Evolutionary conservation across 2,113 vertebrate species (phyloP).

Genomic region (Paramormyrops kingsleyae): DNA sequence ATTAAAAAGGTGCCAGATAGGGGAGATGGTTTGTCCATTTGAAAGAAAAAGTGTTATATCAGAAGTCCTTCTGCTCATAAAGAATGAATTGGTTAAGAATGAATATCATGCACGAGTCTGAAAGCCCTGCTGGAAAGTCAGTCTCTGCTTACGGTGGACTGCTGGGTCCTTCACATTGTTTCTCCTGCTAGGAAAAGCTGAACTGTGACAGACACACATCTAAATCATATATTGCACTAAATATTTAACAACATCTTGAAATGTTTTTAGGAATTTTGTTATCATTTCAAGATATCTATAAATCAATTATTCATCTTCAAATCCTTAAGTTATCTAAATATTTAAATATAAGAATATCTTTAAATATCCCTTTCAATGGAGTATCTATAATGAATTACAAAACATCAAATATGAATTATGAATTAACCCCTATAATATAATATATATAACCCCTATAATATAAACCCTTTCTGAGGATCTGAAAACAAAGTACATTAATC

Average conservation of each 20-base stretch:
- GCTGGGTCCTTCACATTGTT: background rate
- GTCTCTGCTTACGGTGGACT: background rate
- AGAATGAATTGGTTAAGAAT: background rate
- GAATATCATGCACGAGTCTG: background rate
- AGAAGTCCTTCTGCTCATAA: background rate
- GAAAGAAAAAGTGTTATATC: background rate
- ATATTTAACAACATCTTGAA: background rate
- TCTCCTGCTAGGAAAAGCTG: background rate
- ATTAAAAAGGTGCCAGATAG: background rate
- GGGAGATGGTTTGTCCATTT: background rate
- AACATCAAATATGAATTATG: background rate
- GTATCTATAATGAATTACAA: background rate
- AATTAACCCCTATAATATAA: background rate
- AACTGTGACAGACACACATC: background rate
- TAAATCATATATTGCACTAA: background rate
- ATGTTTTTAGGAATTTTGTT: background rate
- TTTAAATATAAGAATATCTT: background rate
- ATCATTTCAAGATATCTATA: background rate
- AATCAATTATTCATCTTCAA: background rate
- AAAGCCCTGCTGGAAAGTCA: background rate
- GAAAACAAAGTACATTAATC: background rate
- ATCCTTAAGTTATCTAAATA: background rate
- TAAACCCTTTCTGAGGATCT: background rate
- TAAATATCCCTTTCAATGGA: background rate
- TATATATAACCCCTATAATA: background rate